Conservation (phyloP, 2,797 vertebrate species). For the Morus bassanus region DNA sequence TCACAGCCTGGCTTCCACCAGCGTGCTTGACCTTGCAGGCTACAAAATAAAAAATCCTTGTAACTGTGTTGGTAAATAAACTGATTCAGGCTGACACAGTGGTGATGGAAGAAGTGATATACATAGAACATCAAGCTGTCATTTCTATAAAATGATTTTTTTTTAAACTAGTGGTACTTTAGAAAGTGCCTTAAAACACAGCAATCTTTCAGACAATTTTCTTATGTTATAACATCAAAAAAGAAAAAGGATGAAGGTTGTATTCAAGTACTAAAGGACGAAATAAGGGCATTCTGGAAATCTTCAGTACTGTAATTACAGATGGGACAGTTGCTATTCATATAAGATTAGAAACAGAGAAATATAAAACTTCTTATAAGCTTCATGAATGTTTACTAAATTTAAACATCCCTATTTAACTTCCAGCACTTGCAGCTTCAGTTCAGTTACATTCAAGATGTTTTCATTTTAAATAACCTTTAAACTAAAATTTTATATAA, state of each 20-base stretch:
- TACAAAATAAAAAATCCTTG: background rate
- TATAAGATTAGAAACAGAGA: background rate
- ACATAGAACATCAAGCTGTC: constrained; percentile 8
- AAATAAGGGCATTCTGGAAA: background rate
- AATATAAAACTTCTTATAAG: background rate
- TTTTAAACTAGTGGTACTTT: background rate
- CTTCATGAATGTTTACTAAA: background rate
- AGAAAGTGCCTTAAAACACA: constrained; percentile 18
- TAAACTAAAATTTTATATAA: background rate
- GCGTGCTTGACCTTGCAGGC: background rate
- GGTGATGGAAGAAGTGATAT: constrained; percentile 30
- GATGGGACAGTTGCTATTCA: background rate
- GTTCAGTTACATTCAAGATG: background rate
- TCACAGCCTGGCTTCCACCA: background rate
- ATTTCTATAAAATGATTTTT: background rate
- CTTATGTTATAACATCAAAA: background rate
- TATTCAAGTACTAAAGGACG: background rate
- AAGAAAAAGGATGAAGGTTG: background rate
- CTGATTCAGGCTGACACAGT: constrained; percentile 5
- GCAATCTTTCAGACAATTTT: constrained; percentile 35
- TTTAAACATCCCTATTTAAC: background rate
- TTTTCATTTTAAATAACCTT: background rate
- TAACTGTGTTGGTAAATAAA: constrained; percentile 26
- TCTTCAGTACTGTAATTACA: background rate
- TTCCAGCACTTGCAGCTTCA: background rate